Evolutionary conservation across 2,113 vertebrate genomes (phyloP), one percentile per base, ranked within the genome.

Genomic region (Paratilapia polleni): DNA sequence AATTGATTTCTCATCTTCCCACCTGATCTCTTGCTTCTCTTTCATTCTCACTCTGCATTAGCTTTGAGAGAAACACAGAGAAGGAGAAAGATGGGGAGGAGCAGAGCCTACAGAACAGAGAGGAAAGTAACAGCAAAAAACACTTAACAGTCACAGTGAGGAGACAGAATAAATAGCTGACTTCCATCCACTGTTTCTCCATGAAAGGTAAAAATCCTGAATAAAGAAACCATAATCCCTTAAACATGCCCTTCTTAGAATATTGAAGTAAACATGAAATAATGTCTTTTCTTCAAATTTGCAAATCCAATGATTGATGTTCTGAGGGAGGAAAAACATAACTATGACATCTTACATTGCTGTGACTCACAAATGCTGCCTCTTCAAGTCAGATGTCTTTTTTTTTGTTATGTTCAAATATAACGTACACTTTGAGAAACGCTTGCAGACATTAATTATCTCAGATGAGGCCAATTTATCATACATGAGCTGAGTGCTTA

Each of bases 1-100:
- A 95, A 95, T 95, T 95, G 93, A 95, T 96, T 96, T 94, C 91
- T 95, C 94, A 93, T 94, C 91, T 84, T 77, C 87, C 89, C 93
- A 89, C 78, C 90, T 90, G 87, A 93, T 93, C 86, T 86, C 70
- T 58, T 38, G 83, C 63, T 86, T 81, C 68, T 87, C 88, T 89
- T 88, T 92, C 85, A 78, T 81, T 92, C 85, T 86, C 82, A 13
- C 81, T 85, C 84, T 87, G 58, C 62, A 92, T 93, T 88, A 89
- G 83, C 78, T 81, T 52, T 8, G 26, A 74, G 41, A 80, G 74
- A 80, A 74, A 63, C 49, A 4, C n/a, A 63, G 49, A 78, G 77
- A 81, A 34, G 54, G 77, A 47, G 20, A 41, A 26, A 77, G 80
- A 31, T 2, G 13, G 62, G 41, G 28, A 58, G 52, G 68, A 34